Conservation (phyloP, 1,140 invertebrate species). For the Saccostrea cuccullata region DNA sequence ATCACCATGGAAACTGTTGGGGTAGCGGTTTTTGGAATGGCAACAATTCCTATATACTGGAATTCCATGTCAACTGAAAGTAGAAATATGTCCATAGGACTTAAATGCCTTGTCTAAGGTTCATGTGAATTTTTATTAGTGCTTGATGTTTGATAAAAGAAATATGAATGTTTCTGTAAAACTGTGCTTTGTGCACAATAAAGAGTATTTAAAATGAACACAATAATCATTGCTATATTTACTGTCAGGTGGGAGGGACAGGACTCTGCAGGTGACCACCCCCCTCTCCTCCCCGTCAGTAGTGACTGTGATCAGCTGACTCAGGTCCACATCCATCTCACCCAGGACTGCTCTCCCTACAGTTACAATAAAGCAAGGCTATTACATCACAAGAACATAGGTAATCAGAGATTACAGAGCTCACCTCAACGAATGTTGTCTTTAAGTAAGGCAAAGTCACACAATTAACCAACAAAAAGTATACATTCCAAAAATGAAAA, state of each 20-base stretch:
- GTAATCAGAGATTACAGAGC: too few species aligned
- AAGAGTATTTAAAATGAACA: background rate
- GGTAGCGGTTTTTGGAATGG: background rate
- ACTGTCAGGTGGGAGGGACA: background rate
- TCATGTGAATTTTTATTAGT: too few species aligned
- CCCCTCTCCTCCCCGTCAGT: background rate
- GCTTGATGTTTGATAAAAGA: too few species aligned
- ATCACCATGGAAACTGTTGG: background rate
- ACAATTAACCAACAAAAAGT: too few species aligned
- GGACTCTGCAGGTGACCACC: background rate
- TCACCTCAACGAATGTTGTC: too few species aligned
- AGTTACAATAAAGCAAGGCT: background rate
- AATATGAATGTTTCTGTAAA: too few species aligned
- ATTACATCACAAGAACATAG: too few species aligned
- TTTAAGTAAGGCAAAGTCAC: too few species aligned
- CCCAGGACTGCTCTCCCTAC: background rate
- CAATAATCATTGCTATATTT: background rate
- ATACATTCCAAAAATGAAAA: too few species aligned
- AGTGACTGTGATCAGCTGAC: background rate
- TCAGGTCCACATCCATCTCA: background rate
- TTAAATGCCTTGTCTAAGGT: too few species aligned
- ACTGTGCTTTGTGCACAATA: too few species aligned
- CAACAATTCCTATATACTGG: conserved; percentile 28
- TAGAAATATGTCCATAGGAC: background rate
- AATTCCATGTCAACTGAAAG: conserved; percentile 11